Conservation (phyloP, 2,797 vertebrate species). For the Alcedo atthis region DNA sequence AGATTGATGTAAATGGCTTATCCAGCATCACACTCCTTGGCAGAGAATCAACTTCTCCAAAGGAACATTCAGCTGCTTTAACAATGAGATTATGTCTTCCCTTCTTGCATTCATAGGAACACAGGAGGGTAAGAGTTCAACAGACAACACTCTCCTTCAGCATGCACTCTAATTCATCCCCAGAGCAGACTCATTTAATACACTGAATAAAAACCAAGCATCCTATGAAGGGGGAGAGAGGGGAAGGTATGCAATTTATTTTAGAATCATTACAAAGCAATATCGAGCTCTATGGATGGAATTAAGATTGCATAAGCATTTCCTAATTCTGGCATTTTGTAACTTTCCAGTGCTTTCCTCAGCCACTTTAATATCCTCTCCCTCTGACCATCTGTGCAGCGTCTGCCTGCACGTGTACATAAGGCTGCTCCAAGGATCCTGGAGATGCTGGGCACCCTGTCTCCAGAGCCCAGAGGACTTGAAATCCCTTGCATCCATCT, state of each 20-base stretch:
- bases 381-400: conserved; percentile 15
- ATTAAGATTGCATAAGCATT: conserved; percentile 12
- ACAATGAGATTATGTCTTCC: conserved; percentile 64
- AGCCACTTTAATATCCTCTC: conserved; percentile 44
- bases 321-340: conserved; percentile 30
- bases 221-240: neutral
- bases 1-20: conserved; percentile 61
- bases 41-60: conserved; percentile 59
- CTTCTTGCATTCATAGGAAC: conserved; percentile 24
- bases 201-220: neutral
- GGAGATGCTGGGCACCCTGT: neutral
- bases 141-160: conserved; percentile 44
- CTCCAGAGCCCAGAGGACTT: neutral
- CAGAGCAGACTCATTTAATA: neutral
- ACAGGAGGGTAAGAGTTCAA: conserved; percentile 60
- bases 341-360: conserved; percentile 29
- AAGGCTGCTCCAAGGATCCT: neutral
- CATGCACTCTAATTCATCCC: conserved; percentile 8
- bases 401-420: neutral
- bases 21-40: conserved; percentile 53
- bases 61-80: conserved; percentile 55
- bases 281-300: conserved; percentile 3
- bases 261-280: conserved; percentile 29
- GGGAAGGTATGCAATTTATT: neutral
- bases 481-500: neutral